Base-by-base conservation (phyloP, 2,113 vertebrate species). In the Platichthys flesus region DNA sequence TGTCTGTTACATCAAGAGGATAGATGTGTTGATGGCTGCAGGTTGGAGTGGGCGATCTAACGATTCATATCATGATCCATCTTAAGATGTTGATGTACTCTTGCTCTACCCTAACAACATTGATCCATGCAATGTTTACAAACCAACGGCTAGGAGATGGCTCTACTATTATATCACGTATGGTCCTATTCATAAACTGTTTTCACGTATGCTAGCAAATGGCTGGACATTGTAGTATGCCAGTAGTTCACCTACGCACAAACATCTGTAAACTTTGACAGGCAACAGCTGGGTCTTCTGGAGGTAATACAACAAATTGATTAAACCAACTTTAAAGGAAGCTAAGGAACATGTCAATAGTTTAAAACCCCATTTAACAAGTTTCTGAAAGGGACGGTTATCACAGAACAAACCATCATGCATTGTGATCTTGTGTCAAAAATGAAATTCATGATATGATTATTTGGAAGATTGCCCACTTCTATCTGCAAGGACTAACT, bases 1-100 rank as follows among this genome's bases (percentile, higher is more conserved):
- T 54, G 26, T 76, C 78, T 83, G 73, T 81, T 83, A 82, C 45
- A 76, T 35, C 59, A 56, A 40, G 18, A 58, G 76, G 77, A 63
- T 49, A 78, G 52, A 21, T 12, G 26, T 49, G 31, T 21, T 64
- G 31, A 37, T 63, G 49, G 55, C 45, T 72, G 65, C 31, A 71
- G 60, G 26, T 16, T 16, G 42, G 23, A 49, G 21, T 62, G 61
- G 62, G 23, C 3, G 23, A 65, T 65, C 42, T 65, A 42, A 49
- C 15, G 3, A 18, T 24, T 24, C 0, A 13, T 24, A 45, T 24
- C 21, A 4, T 3, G 37, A 21, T 5, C 9, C 15, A 37, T 9
- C 62, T 47, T 24, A 23, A 42, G n/a, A 40, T n/a, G 4, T 15
- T 2, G 21, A 56, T 24, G 4, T 56, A 4, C 12, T 54, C 8